These are phyloP conservation scores for Palythoa grandiflora DNA, from an alignment of 92 coral and sea anemone genomes.

Conservation along the genomic window DNA sequence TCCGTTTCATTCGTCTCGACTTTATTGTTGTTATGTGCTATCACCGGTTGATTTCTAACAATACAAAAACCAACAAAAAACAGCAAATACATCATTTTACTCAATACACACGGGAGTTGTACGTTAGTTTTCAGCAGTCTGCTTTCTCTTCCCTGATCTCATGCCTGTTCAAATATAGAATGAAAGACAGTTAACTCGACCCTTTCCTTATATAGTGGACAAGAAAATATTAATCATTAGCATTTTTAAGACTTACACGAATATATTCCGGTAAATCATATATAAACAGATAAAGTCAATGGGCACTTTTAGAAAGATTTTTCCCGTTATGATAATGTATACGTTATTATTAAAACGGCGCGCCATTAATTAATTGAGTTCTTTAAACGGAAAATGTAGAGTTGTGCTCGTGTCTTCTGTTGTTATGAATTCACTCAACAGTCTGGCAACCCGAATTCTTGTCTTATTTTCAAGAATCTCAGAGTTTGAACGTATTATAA, in stretches of 20 bases:
- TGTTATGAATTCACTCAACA: no score
- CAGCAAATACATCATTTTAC: not conserved
- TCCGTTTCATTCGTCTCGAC: not conserved
- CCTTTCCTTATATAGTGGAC: not conserved
- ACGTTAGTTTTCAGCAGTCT: not conserved
- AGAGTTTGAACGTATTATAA: not conserved
- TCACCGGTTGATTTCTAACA: not conserved
- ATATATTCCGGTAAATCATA: slow-evolving; percentile 18
- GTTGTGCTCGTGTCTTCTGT: not conserved
- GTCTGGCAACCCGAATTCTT: not conserved
- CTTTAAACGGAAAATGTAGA: not conserved
- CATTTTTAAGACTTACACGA: not conserved
- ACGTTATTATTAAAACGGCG: not conserved
- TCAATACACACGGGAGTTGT: not conserved
- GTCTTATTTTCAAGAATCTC: not conserved
- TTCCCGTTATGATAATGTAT: not conserved
- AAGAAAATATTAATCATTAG: not conserved
- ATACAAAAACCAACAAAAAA: slow-evolving; percentile 13
- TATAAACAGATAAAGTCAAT: slow-evolving; percentile 8
- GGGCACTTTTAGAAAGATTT: not conserved
- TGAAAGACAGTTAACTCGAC: not conserved
- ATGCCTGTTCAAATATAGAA: not conserved
- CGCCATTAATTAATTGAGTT: not conserved
- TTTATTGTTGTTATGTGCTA: not conserved
- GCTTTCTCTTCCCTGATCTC: not conserved